Percentiles rank a stretch among this genome's conserved stretches.
Evolutionary conservation across 2,113 vertebrate species (phyloP).

Genomic region (Chaenogobius annularis): DNA sequence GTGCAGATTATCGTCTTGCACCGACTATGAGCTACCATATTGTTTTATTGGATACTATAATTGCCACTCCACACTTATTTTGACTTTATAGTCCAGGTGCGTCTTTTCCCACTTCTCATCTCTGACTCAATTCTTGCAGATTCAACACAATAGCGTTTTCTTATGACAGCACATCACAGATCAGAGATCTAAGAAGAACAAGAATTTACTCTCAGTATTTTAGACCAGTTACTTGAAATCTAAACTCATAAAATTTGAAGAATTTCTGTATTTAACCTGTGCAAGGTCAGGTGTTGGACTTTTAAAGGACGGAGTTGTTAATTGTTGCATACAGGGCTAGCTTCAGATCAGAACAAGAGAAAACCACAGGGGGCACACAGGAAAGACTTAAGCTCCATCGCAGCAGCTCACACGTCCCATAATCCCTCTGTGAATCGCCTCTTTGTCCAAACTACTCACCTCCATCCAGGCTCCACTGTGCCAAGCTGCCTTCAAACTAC

Average conservation of each 20-base stretch:
- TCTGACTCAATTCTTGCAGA: not conserved
- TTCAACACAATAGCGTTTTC: not conserved
- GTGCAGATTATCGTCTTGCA: not conserved
- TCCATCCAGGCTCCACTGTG: slow-evolving; percentile 48
- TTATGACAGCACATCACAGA: not conserved
- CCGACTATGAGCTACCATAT: not conserved
- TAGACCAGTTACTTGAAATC: too few relatives aligned
- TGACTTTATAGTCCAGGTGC: not conserved
- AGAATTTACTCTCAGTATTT: slow-evolving; percentile 33
- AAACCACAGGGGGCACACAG: slow-evolving; percentile 57
- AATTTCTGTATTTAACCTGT: too few relatives aligned
- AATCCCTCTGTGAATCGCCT: slow-evolving; percentile 73
- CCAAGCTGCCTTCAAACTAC: slow-evolving; percentile 46
- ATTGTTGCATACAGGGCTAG: slow-evolving; percentile 40
- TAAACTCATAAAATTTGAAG: too few relatives aligned
- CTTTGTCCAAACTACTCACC: slow-evolving; percentile 67
- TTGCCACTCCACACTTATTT: not conserved
- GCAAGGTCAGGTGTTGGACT: not conserved
- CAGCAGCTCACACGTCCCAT: slow-evolving; percentile 66
- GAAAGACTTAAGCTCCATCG: slow-evolving; percentile 61
- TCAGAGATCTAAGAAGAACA: not conserved
- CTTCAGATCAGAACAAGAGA: slow-evolving; percentile 50
- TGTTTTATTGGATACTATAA: not conserved
- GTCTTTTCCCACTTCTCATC: not conserved
- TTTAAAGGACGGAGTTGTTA: not conserved